These are phyloP conservation scores for Astur gentilis DNA, from an alignment of 2,113 vertebrate species.

Conservation along the genomic window DNA sequence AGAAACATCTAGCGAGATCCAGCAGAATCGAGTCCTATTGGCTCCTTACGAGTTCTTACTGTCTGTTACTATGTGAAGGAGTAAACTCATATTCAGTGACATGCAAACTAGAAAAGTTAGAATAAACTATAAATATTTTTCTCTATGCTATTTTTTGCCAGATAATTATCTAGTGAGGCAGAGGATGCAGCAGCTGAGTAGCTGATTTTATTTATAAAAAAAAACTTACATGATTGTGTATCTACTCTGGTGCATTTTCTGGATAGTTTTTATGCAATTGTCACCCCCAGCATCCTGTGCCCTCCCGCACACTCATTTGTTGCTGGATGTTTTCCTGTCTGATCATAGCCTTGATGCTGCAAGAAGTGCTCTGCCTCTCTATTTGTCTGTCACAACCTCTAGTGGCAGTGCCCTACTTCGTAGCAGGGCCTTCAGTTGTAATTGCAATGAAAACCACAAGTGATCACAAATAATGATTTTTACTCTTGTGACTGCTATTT, in stretches of 20 bases:
- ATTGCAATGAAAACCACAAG: background rate
- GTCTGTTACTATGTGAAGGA: background rate
- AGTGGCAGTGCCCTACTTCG: background rate
- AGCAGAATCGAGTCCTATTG: rapidly evolving
- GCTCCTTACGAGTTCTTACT: background rate
- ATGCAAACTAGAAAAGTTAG: background rate
- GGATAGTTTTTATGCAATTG: background rate
- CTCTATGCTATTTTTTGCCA: background rate
- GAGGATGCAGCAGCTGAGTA: background rate
- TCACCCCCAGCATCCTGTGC: background rate
- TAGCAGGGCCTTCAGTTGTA: background rate
- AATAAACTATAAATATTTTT: background rate
- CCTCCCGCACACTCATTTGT: background rate
- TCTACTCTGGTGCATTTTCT: background rate
- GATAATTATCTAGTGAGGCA: background rate
- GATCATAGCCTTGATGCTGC: background rate
- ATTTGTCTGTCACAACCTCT: background rate
- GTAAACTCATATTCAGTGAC: background rate
- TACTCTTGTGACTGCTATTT: background rate
- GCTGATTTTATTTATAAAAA: background rate
- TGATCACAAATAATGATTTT: background rate
- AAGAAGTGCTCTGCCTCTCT: background rate
- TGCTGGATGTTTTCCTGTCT: background rate
- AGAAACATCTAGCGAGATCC: background rate
- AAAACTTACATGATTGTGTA: background rate